A percentile compares a stretch with the other conserved stretches of the same genome.
Evolutionary conservation across 92 coral and sea anemone genomes (phyloP).

Genomic region (Phenganax marumi): DNA sequence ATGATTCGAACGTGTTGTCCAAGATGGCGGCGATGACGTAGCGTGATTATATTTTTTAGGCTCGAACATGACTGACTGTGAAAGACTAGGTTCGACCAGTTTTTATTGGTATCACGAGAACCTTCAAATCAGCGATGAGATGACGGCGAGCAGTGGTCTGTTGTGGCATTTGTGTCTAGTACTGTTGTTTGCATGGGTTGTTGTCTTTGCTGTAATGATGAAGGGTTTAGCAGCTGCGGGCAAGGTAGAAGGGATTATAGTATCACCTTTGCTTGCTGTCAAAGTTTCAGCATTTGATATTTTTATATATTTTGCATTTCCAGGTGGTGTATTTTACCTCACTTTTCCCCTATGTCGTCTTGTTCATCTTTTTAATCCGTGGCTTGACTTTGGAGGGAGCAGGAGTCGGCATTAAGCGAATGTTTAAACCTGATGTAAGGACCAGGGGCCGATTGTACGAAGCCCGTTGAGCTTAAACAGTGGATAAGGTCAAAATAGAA

Average conservation of each 20-base stretch:
- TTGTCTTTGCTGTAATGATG: conserved; percentile 90
- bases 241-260: conserved; percentile 55
- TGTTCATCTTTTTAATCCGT: conserved; percentile 82
- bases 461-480: too few relatives aligned
- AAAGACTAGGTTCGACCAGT: conserved; percentile 66
- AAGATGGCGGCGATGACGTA: not conserved
- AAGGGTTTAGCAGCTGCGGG: conserved; percentile 91
- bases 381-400: conserved; percentile 89
- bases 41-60: not conserved
- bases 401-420: conserved; percentile 74
- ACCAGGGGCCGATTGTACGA: too few relatives aligned
- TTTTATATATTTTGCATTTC: not conserved
- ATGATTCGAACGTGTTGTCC: not conserved
- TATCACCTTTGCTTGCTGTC: not conserved
- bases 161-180: conserved; percentile 80
- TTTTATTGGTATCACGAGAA: conserved; percentile 80
- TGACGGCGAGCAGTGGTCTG: conserved; percentile 75
- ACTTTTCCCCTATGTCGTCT: conserved; percentile 77
- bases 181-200: conserved; percentile 75
- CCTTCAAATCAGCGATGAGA: conserved; percentile 49
- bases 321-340: conserved; percentile 83
- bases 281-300: not conserved
- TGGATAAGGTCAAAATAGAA: too few relatives aligned
- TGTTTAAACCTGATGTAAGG: conserved; percentile 89
- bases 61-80: conserved; percentile 59